These are phyloP conservation scores for Pachypeltis micranthus DNA, from an alignment of 1,140 invertebrate species.

Conservation along the genomic window DNA sequence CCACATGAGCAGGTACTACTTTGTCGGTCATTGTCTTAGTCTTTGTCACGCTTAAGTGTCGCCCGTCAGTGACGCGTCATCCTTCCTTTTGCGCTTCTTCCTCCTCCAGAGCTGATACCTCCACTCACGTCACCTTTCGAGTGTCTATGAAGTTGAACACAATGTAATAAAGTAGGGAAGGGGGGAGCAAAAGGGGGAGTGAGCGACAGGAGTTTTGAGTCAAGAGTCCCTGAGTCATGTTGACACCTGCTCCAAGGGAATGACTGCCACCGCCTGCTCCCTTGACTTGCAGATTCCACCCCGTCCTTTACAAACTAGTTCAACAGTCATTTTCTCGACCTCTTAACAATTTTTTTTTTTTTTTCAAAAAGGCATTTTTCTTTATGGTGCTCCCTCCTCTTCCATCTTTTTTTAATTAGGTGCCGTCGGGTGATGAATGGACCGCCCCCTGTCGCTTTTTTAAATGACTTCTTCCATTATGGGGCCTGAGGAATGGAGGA, in stretches of 20 bases:
- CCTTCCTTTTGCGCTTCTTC: background rate
- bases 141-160: too few relatives aligned
- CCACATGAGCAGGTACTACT: too few relatives aligned
- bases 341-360: background rate
- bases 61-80: too few relatives aligned
- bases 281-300: constrained; percentile 7
- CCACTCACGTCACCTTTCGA: background rate
- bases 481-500: too few relatives aligned
- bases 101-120: background rate
- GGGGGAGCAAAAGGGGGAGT: too few relatives aligned
- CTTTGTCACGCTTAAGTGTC: too few relatives aligned
- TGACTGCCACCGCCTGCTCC: background rate
- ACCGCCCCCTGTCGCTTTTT: constrained; percentile 7
- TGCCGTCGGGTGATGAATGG: constrained; percentile 3
- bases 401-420: constrained; percentile 2
- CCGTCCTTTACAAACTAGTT: constrained; percentile 6
- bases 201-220: too few relatives aligned
- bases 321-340: constrained; percentile 4
- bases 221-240: constrained; percentile 1
- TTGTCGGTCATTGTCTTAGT: too few relatives aligned
- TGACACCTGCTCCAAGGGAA: constrained; percentile 9
- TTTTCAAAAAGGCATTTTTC: too few relatives aligned
- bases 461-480: constrained; percentile 10
- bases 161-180: too few relatives aligned
- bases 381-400: too few relatives aligned